Percentiles rank a stretch among this genome's conserved stretches.
Conservation (phyloP, 2,888 invertebrate genomes). For the Orchesella flavescens region DNA sequence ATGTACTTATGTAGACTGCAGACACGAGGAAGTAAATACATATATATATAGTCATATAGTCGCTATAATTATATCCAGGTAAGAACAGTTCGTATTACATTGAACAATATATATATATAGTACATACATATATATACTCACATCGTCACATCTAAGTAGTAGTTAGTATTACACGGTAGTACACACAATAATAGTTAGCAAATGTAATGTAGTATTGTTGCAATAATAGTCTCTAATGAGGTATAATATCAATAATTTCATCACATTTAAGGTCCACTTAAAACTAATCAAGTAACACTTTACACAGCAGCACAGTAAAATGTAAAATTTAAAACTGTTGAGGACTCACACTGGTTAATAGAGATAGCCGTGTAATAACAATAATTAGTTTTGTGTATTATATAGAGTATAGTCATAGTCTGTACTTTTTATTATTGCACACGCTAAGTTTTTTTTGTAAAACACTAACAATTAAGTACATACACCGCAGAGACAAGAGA, state of each 20-base stretch:
- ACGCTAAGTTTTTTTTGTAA: neutral
- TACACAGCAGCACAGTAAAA: constrained; percentile 31
- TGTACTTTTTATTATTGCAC: no score
- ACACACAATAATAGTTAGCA: constrained; percentile 12
- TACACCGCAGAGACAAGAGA: no score
- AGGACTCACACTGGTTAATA: neutral
- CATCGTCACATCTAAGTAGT: neutral
- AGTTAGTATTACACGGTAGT: neutral
- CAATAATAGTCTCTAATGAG: constrained; percentile 43
- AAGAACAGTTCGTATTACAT: constrained; percentile 21
- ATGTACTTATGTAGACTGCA: no score
- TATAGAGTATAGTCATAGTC: no score
- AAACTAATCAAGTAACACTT: constrained; percentile 40
- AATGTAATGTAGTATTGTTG: neutral
- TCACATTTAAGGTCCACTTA: constrained; percentile 57
- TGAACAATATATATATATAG: constrained; percentile 9
- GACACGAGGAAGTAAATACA: no score
- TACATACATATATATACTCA: neutral
- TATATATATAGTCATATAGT: no score
- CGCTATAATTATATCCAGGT: constrained; percentile 14
- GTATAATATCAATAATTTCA: constrained; percentile 60
- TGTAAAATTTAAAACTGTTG: neutral
- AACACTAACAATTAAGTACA: neutral
- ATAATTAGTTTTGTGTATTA: no score
- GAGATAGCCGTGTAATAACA: no score